A percentile compares a stretch with the other conserved stretches of the same genome.
phyloP scores from a whole-genome alignment of 2,888 invertebrate genomes.

The Epicampocera succincta region DNA sequence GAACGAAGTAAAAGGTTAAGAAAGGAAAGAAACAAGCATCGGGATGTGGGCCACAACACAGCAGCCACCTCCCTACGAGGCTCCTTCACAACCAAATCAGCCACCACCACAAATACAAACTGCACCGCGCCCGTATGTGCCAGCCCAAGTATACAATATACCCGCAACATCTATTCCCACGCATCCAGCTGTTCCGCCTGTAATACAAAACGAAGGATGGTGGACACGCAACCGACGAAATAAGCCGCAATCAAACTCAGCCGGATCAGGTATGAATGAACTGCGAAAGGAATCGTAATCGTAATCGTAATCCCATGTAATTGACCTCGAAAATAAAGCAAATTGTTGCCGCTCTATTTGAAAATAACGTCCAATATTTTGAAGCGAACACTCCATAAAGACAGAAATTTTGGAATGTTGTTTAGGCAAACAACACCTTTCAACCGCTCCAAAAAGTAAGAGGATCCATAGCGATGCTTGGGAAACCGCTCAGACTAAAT shows the following conservation, averaged over 20 bases:
- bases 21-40: background rate
- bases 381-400: too few relatives aligned
- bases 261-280: conserved; percentile 68
- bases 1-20: conserved; percentile 15
- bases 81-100: background rate
- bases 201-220: conserved; percentile 57
- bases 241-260: conserved; percentile 71
- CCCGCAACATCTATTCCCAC: conserved; percentile 18
- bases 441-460: too few relatives aligned
- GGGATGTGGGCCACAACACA: conserved; percentile 28
- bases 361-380: too few relatives aligned
- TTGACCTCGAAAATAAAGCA: too few relatives aligned
- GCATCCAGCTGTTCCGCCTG: conserved; percentile 42
- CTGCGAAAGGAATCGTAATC: background rate
- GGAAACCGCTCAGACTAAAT: too few relatives aligned
- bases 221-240: conserved; percentile 60
- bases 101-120: background rate
- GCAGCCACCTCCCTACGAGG: background rate
- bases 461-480: too few relatives aligned
- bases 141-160: conserved; percentile 36
- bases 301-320: too few relatives aligned
- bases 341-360: too few relatives aligned
- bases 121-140: conserved; percentile 4
- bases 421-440: too few relatives aligned
- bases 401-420: too few relatives aligned